These are phyloP conservation scores for Aplochiton taeniatus DNA, from an alignment of 2,797 vertebrate species.

Conservation along the genomic window DNA sequence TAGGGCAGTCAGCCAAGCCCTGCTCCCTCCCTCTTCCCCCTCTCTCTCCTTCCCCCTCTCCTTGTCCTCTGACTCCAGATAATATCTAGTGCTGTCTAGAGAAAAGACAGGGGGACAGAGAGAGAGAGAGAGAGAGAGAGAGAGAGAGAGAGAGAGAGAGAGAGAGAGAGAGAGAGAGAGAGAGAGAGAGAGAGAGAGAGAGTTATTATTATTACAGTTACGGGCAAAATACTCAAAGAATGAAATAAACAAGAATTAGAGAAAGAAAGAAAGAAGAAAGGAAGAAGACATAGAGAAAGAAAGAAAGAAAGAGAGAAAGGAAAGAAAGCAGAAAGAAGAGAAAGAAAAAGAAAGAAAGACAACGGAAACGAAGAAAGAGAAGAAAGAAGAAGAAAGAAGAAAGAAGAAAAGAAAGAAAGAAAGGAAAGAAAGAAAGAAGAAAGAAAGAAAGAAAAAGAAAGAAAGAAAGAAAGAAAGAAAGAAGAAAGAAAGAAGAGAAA, in stretches of 20 bases:
- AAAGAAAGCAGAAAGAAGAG: too few species aligned
- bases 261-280: too few species aligned
- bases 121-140: constrained; percentile 1
- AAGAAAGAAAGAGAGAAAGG: background rate
- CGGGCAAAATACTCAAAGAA: too few species aligned
- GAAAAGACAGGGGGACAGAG: background rate
- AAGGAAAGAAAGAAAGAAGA: background rate
- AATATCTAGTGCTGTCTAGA: background rate
- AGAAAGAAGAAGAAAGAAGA: background rate
- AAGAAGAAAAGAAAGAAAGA: background rate
- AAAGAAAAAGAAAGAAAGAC: background rate
- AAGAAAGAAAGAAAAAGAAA: background rate
- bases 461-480: background rate
- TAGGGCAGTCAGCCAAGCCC: background rate
- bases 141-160: background rate
- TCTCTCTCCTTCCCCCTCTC: too few species aligned
- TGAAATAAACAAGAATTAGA: too few species aligned
- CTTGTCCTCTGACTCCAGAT: too few species aligned
- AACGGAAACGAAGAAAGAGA: background rate
- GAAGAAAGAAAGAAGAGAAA: background rate
- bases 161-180: background rate
- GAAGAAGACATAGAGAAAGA: too few species aligned
- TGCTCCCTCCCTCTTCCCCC: background rate
- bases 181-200: too few species aligned
- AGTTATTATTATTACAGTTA: too few species aligned